Base-by-base conservation (phyloP, 2,888 invertebrate genomes). In the Nesidiocoris tenuis region DNA sequence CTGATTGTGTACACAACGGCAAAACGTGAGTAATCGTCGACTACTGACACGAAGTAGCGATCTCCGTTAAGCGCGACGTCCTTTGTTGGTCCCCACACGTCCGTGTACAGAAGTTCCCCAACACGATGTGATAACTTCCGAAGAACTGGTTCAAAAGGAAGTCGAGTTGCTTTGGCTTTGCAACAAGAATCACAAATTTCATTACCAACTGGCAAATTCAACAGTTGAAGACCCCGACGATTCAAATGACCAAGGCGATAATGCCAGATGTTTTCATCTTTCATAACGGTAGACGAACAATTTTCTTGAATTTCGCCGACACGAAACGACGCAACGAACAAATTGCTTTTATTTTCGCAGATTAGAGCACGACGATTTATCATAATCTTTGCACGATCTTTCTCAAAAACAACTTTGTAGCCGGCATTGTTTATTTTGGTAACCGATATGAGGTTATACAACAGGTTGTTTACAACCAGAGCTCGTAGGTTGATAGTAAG, bases 381-480 rank as follows among this genome's bases (percentile, higher is more conserved):
- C 5, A 59, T 18, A 16, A 59, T 59, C n/a, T 59, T 59, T 5
- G 59, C 59, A 18, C 18, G 7, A 3, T 22, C 12, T 17, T 65
- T 17, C 25, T 65, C 65, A 25, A 65, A 65, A 22, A 23, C 12
- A 16, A 65, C 65, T 2, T 19, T n/a, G 19, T 24, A 68, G 7
- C 68, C 68, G 5, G 55, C 17, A 16, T 21, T 68, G 16, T n/a
- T 68, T 18, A 68, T 68, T 21, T 55, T 68, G 7, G 5, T 12
- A 9, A 68, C 68, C 2, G 24, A 24, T 12, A 68, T 18, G n/a
- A 68, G 56, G 21, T 56, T 68, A 21, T 24, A 68, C 2, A 21
- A 16, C 1, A 68, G 56, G 18, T 56, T 54, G 3, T 54, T 18
- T 2, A 68, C 18, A 18, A 68, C n/a, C 9, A 68, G 25, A 55